Conservation (phyloP, 37 sponge, comb jelly and placozoan species). For the Dysidea cf. avara region DNA sequence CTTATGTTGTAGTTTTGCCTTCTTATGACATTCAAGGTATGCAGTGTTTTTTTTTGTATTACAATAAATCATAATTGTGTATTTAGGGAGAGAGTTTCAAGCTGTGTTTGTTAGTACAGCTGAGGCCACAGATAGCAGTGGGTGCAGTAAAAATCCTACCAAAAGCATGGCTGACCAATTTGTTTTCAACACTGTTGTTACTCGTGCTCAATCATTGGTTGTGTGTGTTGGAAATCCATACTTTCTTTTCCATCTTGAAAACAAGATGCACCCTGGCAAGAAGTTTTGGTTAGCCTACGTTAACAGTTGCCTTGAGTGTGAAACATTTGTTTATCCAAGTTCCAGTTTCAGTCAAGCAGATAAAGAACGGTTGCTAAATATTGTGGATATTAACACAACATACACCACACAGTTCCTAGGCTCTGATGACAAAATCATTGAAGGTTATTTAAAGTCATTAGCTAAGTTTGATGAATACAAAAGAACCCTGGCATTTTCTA, state of each 20-base stretch:
- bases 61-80: not conserved
- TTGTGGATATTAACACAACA: too few relatives aligned
- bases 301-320: constrained; percentile 50
- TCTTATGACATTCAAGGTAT: too few relatives aligned
- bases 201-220: constrained; percentile 16
- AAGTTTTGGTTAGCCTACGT: constrained; percentile 68
- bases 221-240: constrained; percentile 4
- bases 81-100: constrained; percentile 19
- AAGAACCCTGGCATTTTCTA: not conserved
- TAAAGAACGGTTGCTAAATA: too few relatives aligned
- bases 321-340: constrained; percentile 33
- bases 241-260: not conserved
- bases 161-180: constrained; percentile 11
- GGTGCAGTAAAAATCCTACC: not conserved
- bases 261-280: not conserved
- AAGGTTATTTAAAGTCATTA: constrained; percentile 20
- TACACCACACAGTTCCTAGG: too few relatives aligned
- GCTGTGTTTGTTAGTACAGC: constrained; percentile 20
- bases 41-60: too few relatives aligned
- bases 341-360: not conserved
- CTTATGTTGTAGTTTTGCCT: too few relatives aligned
- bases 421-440: constrained; percentile 30
- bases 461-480: constrained; percentile 5
- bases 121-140: not conserved
- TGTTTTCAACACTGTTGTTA: constrained; percentile 7